Percentiles rank a stretch among this genome's conserved stretches.
Evolutionary conservation across 2,797 vertebrate species (phyloP).

Genomic region (Tinamus major): DNA sequence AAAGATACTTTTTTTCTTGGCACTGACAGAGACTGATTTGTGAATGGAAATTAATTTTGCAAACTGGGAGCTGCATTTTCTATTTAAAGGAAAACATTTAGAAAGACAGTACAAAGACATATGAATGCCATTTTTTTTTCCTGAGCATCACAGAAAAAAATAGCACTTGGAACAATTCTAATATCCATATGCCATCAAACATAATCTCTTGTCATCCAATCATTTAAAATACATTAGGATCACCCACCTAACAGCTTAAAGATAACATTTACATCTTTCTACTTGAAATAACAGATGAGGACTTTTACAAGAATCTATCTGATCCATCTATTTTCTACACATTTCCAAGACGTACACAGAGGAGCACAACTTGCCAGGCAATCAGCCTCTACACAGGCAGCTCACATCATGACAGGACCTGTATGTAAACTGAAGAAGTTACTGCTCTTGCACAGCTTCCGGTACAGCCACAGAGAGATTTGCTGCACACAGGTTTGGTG

Average conservation of each 20-base stretch:
- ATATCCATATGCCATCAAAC: conserved; percentile 15
- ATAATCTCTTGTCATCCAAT: neutral
- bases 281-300: neutral
- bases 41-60: conserved; percentile 16
- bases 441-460: neutral
- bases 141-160: neutral
- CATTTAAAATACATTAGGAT: neutral
- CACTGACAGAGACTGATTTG: neutral
- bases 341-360: neutral
- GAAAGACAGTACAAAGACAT: conserved; percentile 22
- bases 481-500: neutral
- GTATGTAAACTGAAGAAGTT: neutral
- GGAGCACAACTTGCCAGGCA: neutral
- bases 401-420: neutral
- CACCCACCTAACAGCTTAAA: neutral
- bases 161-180: conserved; percentile 27
- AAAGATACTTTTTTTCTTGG: conserved; percentile 10
- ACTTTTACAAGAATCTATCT: neutral
- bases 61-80: conserved; percentile 13
- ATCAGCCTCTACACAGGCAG: neutral
- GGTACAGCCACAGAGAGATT: neutral
- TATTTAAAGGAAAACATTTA: conserved; percentile 26
- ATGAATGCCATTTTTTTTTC: conserved; percentile 12
- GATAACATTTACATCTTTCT: neutral
- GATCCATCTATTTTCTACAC: neutral